phyloP scores from a whole-genome alignment of 1,140 invertebrate genomes.

The Tenebrio molitor region DNA sequence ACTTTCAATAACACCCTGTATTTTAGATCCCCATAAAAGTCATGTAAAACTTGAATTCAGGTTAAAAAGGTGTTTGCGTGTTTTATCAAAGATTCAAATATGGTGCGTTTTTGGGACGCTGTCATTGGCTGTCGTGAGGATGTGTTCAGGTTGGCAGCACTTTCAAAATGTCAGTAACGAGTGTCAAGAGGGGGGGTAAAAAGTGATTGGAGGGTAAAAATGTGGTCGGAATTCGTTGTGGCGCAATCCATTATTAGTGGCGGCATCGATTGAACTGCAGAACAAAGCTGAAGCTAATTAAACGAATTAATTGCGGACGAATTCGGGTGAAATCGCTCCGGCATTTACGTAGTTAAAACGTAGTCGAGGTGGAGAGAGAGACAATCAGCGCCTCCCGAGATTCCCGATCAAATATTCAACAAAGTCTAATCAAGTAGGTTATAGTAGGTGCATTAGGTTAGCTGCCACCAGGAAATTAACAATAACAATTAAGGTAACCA shows the following conservation, averaged over 20 bases:
- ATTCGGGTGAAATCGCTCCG: slow-evolving; percentile 9
- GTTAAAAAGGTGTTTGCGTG: too few species aligned
- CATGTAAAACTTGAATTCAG: too few species aligned
- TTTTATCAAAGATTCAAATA: too few species aligned
- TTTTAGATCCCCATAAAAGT: too few species aligned
- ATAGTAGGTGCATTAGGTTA: slow-evolving; percentile 33
- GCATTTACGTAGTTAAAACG: slow-evolving; percentile 18
- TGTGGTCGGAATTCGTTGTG: background rate
- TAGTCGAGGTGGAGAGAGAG: background rate
- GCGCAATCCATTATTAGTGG: background rate
- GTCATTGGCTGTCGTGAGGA: too few species aligned
- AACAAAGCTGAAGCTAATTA: slow-evolving; percentile 30
- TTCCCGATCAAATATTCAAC: slow-evolving; percentile 55
- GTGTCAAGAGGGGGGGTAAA: too few species aligned
- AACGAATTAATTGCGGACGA: slow-evolving; percentile 21
- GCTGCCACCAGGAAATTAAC: slow-evolving; percentile 59
- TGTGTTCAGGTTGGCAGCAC: too few species aligned
- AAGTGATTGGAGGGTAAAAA: too few species aligned
- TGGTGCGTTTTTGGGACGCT: too few species aligned
- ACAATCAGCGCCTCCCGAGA: slow-evolving; percentile 9
- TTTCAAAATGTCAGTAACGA: too few species aligned
- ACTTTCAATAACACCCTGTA: too few species aligned
- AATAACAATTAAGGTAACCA: slow-evolving; percentile 63
- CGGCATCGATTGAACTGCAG: background rate
- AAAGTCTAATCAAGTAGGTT: slow-evolving; percentile 49